These are phyloP conservation scores for Clinocottus analis DNA, from an alignment of 2,113 vertebrate species.

Conservation along the genomic window DNA sequence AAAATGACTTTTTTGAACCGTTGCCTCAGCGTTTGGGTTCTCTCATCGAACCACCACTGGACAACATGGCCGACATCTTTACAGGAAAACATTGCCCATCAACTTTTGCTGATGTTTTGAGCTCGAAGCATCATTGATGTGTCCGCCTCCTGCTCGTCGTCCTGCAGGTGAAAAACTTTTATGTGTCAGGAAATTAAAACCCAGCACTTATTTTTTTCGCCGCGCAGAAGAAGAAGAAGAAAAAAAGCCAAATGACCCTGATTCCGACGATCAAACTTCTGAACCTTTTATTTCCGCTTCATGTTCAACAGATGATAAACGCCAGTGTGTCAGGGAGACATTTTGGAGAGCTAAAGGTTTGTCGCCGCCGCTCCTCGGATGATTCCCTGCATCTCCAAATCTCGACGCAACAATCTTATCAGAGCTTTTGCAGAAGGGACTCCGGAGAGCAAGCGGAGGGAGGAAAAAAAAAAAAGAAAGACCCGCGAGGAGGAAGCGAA, in stretches of 20 bases:
- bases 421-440: constrained; percentile 54
- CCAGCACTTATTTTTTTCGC: neutral
- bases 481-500: constrained; percentile 44
- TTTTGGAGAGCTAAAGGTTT: neutral
- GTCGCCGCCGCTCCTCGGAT: neutral
- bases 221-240: neutral
- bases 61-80: too few relatives aligned
- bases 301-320: neutral
- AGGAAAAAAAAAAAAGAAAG: too few relatives aligned
- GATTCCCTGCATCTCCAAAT: constrained; percentile 31
- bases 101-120: too few relatives aligned
- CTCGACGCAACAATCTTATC: constrained; percentile 64
- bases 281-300: neutral
- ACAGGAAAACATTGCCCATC: too few relatives aligned
- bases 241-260: neutral
- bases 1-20: too few relatives aligned
- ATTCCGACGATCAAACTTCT: neutral
- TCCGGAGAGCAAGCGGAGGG: constrained; percentile 48
- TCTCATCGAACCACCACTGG: too few relatives aligned
- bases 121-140: too few relatives aligned
- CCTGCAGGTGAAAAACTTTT: too few relatives aligned
- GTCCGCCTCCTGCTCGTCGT: too few relatives aligned
- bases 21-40: too few relatives aligned
- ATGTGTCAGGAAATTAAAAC: neutral
- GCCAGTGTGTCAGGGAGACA: neutral